Evolutionary conservation across 2,888 invertebrate genomes (phyloP), one percentile per base, ranked within the genome.

Genomic region (Sminthurides aquaticus): DNA sequence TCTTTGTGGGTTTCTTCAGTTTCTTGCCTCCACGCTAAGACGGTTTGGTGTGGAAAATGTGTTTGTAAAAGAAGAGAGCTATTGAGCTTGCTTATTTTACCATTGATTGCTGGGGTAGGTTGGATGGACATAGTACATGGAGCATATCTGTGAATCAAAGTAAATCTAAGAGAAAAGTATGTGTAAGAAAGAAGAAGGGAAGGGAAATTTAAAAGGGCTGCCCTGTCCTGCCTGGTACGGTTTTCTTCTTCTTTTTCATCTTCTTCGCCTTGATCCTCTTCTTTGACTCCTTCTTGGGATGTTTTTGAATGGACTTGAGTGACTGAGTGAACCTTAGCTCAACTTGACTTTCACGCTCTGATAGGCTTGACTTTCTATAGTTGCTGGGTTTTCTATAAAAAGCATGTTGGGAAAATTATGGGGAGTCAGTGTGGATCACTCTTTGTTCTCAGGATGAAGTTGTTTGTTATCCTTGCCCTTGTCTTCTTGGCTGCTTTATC

Each of bases 261-360:
- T n/a, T n/a, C n/a, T n/a, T n/a, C n/a, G n/a, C n/a, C n/a, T n/a
- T n/a, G n/a, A n/a, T n/a, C n/a, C n/a, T n/a, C n/a, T n/a, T n/a
- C n/a, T n/a, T n/a, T n/a, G n/a, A 15, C 43, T 34, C 8, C 15
- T 34, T 34, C 15, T 15, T 34, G 43, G 8, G 8, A 34, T 34
- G 43, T 34, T 15, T 34, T 15, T 11, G 8, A 34, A 34, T 34
- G 43, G 43, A 34, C 43, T 34, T 34, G 43, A 34, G 43, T 34
- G 43, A 34, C n/a, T n/a, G n/a, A n/a, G n/a, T n/a, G 43, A 5
- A 5, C 43, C 15, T 5, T 34, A 34, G 43, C 43, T 34, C 43
- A 34, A 34, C 56, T 64, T 64, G 64, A 64, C 64, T 64, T 64
- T 64, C 60, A 64, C 28, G 64, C 64, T 64, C 64, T 64, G 56